Evolutionary conservation across 2,797 vertebrate species (phyloP), one percentile per base, ranked within the genome.

Genomic region (Peromyscus attwateri): DNA sequence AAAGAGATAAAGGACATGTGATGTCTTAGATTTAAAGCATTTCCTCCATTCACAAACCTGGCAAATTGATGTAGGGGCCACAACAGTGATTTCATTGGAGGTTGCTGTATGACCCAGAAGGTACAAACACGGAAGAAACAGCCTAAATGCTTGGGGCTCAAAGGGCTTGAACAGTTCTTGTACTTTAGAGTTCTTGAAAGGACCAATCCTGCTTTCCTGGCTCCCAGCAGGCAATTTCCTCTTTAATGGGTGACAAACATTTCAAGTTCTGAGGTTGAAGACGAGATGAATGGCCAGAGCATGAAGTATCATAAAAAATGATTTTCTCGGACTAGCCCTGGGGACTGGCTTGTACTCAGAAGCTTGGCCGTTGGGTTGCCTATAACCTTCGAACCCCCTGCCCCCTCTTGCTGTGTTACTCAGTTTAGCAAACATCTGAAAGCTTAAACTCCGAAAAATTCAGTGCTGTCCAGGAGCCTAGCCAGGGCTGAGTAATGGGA

Each of bases 21-120:
- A 62, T 96, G 73, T 89, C 70, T 87, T 55, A 25, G 46, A 75
- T 97, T 93, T 91, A 25, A 49, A 79, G 73, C 90, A 62, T 70
- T 31, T 49, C 62, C 75, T 82, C 29, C 34, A 87, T 60, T 94
- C 73, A 82, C 85, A 96, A 94, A 97, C 52, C 57, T 92, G 93
- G 60, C 12, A 75, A 37, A 4, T 83, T 46, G 64, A 43, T 62
- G 55, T 87, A 21, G 71, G 89, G 81, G 95, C 79, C 23, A 46
- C 73, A 46, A 57, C 57, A 66, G 40, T 91, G 89, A 95, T 95
- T 91, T 95, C 46, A 60, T n/a, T 95, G 88, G 81, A 62, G 81
- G 55, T 91, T 75, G 80, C 27, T 96, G 81, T 77, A 46, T 79
- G 43, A 31, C 82, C 85, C 68, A 85, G 75, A 90, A 91, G 66